Conservation (phyloP, 2,113 vertebrate genomes). For the Platanista minor region DNA sequence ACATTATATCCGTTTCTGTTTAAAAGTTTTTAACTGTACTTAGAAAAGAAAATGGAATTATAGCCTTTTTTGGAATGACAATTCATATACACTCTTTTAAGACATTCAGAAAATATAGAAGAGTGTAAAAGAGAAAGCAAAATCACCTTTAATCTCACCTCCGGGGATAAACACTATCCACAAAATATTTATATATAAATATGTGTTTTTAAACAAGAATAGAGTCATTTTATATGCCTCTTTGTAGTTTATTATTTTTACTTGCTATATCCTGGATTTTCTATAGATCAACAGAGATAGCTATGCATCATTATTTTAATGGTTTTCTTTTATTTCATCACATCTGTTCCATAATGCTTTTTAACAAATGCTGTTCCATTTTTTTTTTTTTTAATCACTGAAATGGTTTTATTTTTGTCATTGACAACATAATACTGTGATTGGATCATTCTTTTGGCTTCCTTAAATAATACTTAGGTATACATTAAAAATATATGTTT, state of each 20-base stretch:
- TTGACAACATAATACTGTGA: neutral
- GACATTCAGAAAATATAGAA: neutral
- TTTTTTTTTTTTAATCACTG: neutral
- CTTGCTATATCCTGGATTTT: neutral
- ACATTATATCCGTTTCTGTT: neutral
- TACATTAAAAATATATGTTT: conserved; percentile 63
- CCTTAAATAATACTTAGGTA: conserved; percentile 32
- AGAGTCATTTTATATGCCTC: neutral
- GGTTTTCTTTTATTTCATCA: neutral
- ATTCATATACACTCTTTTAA: neutral
- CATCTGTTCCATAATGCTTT: neutral
- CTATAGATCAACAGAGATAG: neutral
- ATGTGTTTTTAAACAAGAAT: neutral
- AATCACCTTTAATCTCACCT: neutral
- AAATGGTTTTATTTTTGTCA: conserved; percentile 57
- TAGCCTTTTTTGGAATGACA: neutral
- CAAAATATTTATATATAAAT: neutral
- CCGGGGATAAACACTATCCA: neutral
- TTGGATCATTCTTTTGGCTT: neutral
- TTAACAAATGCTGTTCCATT: neutral
- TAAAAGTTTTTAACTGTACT: neutral
- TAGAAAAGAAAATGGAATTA: neutral
- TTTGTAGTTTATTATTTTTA: neutral
- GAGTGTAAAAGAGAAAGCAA: neutral
- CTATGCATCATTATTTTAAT: neutral